Base-by-base conservation (phyloP, 2,113 vertebrate species). In the Elephas maximus region DNA sequence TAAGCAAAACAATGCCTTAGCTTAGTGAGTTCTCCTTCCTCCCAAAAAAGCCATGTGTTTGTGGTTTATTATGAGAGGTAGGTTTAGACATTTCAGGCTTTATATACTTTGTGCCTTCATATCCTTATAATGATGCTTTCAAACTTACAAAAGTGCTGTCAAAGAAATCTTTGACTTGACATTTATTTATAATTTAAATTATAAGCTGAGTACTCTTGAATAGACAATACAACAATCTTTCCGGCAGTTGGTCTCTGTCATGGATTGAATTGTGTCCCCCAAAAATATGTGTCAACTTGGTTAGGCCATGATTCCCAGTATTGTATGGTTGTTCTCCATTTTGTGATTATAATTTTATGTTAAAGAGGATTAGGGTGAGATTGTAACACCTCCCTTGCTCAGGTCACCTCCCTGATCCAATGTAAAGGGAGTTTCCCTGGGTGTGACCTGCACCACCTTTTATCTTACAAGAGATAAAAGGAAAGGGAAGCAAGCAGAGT, bases 131-230 rank as follows among this genome's bases (percentile, higher is more conserved):
- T 14, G 26, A 53, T n/a, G 15, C 18, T 73, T 88, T 62, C 76
- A 81, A 92, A 71, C 17, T 57, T 60, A 67, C 10, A 97, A 90
- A 95, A 77, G 6, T 73, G 3, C 62, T 85, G 78, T 79, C 28
- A 77, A 73, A 57, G 28, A 62, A 93, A 79, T 76, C 53, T 48
- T 87, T 90, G 37, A 24, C 44, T 94, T 74, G 30, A 28, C 30
- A 65, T 51, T 80, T 80, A 93, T 92, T 62, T 74, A 51, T 82
- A 20, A 89, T 77, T 44, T 74, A 90, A 86, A 87, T 63, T 82
- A 4, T 79, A 92, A 82, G 5, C 23, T 20, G 77, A 65, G 1
- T 83, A 44, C 8, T 85, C 63, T 28, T 94, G 62, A 67, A 77
- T 17, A 73, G 41, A 92, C 45, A 62, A 65, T 44, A 30, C 48